phyloP scores from a whole-genome alignment of 2,797 vertebrate genomes.

The Hephaestus fuliginosus region DNA sequence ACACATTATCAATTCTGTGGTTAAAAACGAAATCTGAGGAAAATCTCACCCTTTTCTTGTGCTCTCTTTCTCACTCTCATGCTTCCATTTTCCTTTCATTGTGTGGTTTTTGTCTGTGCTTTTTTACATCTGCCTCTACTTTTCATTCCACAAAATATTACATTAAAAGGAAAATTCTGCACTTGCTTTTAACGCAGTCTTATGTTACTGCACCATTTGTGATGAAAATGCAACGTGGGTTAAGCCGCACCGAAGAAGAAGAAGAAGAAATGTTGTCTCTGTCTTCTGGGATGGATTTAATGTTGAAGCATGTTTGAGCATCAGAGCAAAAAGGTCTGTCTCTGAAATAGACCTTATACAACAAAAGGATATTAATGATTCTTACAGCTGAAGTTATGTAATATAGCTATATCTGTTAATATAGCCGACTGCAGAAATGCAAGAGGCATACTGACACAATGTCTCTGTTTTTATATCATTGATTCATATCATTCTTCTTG shows the following conservation, averaged over 20 bases:
- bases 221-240: constrained; percentile 8
- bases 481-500: neutral
- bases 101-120: constrained; percentile 6
- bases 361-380: neutral
- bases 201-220: neutral
- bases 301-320: neutral
- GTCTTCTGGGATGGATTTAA: neutral
- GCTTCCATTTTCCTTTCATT: neutral
- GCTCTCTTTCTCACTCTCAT: neutral
- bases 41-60: constrained; percentile 4
- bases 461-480: neutral
- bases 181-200: neutral
- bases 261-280: too few relatives aligned
- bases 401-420: neutral
- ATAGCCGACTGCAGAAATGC: neutral
- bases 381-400: neutral
- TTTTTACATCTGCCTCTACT: neutral
- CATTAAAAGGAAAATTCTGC: neutral
- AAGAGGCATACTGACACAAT: neutral
- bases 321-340: neutral
- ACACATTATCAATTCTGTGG: constrained; percentile 43
- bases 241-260: too few relatives aligned
- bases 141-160: neutral
- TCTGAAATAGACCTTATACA: neutral
- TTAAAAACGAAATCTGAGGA: constrained; percentile 22